These are phyloP conservation scores for Pseudobourletiella spinata DNA, from an alignment of 1,140 invertebrate species.

Conservation along the genomic window DNA sequence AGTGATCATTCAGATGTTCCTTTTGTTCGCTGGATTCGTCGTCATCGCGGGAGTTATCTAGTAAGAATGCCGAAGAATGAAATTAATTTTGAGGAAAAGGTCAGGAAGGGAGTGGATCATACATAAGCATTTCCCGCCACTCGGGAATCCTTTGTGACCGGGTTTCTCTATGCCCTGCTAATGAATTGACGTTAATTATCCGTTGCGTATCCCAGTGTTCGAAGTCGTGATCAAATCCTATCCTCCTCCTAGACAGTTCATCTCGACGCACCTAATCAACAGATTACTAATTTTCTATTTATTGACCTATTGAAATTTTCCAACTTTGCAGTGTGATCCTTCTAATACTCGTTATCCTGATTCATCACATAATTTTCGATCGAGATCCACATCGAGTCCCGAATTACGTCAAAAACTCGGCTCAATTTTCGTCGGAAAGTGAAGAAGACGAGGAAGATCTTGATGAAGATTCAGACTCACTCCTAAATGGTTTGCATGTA, in stretches of 20 bases:
- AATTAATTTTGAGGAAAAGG: no score
- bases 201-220: no score
- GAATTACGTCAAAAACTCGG: constrained; percentile 15
- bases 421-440: constrained; percentile 19
- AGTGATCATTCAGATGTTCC: constrained; percentile 22
- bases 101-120: no score
- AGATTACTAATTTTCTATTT: not conserved
- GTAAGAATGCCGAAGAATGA: no score
- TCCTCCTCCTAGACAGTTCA: no score
- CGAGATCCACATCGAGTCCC: constrained; percentile 19
- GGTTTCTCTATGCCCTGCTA: no score
- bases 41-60: constrained; percentile 18
- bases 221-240: no score
- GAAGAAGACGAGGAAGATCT: not conserved
- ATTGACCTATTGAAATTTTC: not conserved
- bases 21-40: constrained; percentile 15
- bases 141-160: no score
- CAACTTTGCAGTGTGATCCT: constrained; percentile 12
- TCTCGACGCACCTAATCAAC: no score
- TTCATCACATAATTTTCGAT: constrained; percentile 23
- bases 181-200: no score
- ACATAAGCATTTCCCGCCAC: no score
- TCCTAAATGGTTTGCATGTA: no score
- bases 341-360: constrained; percentile 15
- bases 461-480: not conserved